Evolutionary conservation across 2,797 vertebrate genomes (phyloP), one percentile per base, ranked within the genome.

Genomic region (Tauraco hartlaubi): DNA sequence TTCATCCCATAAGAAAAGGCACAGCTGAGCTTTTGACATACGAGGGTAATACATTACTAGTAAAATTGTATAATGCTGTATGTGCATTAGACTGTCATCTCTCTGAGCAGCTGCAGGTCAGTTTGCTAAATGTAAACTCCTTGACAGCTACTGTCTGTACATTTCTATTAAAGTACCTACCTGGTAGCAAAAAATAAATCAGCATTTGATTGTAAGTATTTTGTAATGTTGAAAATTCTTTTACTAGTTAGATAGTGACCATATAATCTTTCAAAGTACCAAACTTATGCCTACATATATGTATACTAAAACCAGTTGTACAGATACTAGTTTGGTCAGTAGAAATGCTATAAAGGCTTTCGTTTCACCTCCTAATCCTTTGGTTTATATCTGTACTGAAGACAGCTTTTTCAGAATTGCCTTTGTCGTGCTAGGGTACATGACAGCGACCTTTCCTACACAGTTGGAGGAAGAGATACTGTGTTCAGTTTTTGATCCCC

Each of bases 121-220:
- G 7, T 59, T 91, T 90, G 19, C 11, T 26, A 79, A 52, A 81
- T 49, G 19, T n/a, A 68, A 82, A 75, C 6, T 62, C 29, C 35
- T 69, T 61, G 54, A 48, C 43, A 85, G 3, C 3, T 72, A 26
- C 55, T 72, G 72, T 55, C 46, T 73, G 26, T 35, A 48, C 9
- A 25, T 17, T 20, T 64, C 11, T 78, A 6, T 62, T 59, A 35
- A 37, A 78, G 21, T 14, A 63, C 11, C 17, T 44, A 33, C 12
- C 55, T 81, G 71, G 39, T 18, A 75, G 58, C 23, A 88, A 52
- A 71, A 91, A 78, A 79, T 49, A 76, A 79, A 76, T 18, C 43
- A 62, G 9, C 7, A 12, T 58, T 92, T 3, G 0, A 23, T 63
- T 56, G 73, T 31, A 63, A 63, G 28, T 18, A 25, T 12, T 75